Base-by-base conservation (phyloP, 2,797 vertebrate genomes). In the Falco naumanni region DNA sequence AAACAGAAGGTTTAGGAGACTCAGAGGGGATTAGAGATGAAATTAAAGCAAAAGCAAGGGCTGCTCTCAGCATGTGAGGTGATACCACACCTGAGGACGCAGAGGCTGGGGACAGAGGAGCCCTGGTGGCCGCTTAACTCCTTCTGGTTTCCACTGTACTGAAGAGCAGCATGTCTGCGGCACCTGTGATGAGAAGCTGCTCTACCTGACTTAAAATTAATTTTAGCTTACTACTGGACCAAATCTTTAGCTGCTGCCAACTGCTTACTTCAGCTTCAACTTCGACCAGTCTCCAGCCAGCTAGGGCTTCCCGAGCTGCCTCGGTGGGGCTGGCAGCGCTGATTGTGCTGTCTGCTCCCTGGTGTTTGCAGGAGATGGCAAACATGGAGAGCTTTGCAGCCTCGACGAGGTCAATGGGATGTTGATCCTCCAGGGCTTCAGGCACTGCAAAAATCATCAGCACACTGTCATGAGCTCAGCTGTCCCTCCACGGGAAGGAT, bases 11-110 rank as follows among this genome's bases (percentile, higher is more conserved):
- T 90, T 91, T 84, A 48, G 48, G 84, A 92, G 74, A 63, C 68
- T 89, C 66, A 54, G 51, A 66, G 59, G 50, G 84, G 84, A 92
- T 93, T 93, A 84, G 31, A 16, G 20, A 70, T 87, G 51, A 92
- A 96, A 93, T 68, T 60, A 93, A 94, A 90, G n/a, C 21, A 88
- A 89, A 88, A 84, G 16, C 43, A 79, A 54, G 28, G 47, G 33
- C 37, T 85, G 24, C 14, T 84, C 2, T 75, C 5, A 1, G 14
- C 16, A 10, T 79, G 34, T 2, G 3, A 81, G 54, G 45, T 70
- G 60, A 50, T 87, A n/a, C n/a, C 53, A 59, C 43, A 43, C 0
- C 0, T 64, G n/a, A 85, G 29, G 47, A 68, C 1, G 3, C 34
- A 76, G 65, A 47, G 11, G 33, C 28, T 64, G 74, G 16, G 39